These are phyloP conservation scores for Plumapathes pennacea DNA, from an alignment of 92 coral and sea anemone species.

Conservation along the genomic window DNA sequence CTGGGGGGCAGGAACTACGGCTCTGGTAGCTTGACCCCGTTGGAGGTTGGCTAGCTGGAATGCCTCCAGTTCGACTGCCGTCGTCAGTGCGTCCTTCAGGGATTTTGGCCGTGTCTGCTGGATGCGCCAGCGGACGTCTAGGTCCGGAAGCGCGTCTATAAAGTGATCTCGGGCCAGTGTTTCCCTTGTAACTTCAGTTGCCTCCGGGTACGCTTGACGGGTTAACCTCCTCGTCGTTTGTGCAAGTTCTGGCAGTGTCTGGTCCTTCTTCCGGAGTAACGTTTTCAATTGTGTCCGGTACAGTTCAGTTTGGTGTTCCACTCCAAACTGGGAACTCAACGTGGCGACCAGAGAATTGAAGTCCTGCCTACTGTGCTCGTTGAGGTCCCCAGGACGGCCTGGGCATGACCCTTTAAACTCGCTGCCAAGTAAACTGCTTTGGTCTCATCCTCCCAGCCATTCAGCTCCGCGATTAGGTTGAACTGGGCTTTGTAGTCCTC, in stretches of 20 bases:
- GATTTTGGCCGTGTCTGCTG: conserved; percentile 9
- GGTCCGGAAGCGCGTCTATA: conserved; percentile 17
- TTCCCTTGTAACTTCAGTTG: conserved; percentile 9
- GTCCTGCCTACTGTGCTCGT: conserved; percentile 1
- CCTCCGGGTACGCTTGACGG: conserved; percentile 17
- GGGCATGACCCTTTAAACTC: conserved; percentile 23
- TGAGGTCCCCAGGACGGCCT: conserved; percentile 32
- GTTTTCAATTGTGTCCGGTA: conserved; percentile 12
- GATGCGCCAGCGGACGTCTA: conserved; percentile 22
- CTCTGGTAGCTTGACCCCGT: too few relatives aligned
- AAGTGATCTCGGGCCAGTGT: conserved; percentile 28
- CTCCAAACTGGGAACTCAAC: conserved; percentile 15
- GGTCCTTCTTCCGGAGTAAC: conserved; percentile 14
- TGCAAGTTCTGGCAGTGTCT: conserved; percentile 18
- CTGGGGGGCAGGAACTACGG: too few relatives aligned
- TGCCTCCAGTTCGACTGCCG: conserved; percentile 24
- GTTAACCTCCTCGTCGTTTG: conserved; percentile 6
- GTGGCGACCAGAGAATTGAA: conserved; percentile 5
- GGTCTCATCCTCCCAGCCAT: conserved; percentile 1
- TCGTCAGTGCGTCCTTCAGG: conserved; percentile 10
- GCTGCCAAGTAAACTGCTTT: conserved; percentile 27
- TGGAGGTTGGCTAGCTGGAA: conserved; percentile 23
- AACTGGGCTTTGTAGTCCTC: conserved; percentile 37
- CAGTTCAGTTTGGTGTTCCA: conserved; percentile 37
- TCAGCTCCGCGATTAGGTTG: conserved; percentile 14